Conservation (phyloP, 2,113 vertebrate species). For the Elanoides forficatus region DNA sequence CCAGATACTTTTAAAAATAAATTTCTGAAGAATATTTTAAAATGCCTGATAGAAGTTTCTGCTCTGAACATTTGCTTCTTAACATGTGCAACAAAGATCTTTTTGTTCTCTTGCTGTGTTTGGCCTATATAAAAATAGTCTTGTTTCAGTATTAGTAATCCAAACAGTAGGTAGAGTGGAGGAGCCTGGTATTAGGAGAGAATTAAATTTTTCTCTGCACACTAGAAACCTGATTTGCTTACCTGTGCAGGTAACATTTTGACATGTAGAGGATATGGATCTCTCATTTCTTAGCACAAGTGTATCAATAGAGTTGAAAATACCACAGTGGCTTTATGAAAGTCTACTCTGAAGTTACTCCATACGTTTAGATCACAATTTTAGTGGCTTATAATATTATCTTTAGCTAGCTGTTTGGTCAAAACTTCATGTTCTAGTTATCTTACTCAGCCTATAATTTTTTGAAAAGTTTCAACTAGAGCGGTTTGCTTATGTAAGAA, state of each 20-base stretch:
- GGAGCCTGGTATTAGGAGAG: not conserved
- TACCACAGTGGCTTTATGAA: not conserved
- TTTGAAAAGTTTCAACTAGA: not conserved
- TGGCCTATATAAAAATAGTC: not conserved
- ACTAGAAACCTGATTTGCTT: not conserved
- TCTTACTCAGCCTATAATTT: not conserved
- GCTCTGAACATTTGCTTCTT: not conserved
- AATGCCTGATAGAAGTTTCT: not conserved
- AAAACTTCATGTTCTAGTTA: not conserved
- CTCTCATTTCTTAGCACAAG: not conserved
- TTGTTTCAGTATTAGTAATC: not conserved
- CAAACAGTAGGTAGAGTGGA: not conserved
- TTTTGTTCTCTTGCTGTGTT: not conserved
- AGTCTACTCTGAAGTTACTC: not conserved
- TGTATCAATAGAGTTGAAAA: not conserved
- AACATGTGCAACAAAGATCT: not conserved
- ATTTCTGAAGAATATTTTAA: not conserved
- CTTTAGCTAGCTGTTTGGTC: not conserved
- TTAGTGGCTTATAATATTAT: not conserved
- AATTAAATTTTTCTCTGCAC: not conserved
- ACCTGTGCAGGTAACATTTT: not conserved
- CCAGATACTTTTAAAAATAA: not conserved
- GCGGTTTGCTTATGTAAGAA: not conserved
- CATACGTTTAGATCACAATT: not conserved
- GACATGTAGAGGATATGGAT: not conserved